Evolutionary conservation across 2,888 invertebrate species (phyloP).

Genomic region (Pachliopta kotzebuea): DNA sequence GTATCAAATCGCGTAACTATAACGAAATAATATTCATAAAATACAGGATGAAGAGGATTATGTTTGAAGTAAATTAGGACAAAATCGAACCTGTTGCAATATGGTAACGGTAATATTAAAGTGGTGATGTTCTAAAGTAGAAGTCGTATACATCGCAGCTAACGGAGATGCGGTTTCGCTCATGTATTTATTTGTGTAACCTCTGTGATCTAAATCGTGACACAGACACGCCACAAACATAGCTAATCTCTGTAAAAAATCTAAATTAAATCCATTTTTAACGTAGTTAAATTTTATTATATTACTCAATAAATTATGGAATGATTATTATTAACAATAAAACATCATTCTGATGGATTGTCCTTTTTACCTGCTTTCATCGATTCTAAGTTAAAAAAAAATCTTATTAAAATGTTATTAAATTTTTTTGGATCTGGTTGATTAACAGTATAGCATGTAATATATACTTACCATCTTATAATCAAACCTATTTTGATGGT

Average conservation of each 20-base stretch:
- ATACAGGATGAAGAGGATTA: not conserved
- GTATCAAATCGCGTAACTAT: no score
- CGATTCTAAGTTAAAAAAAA: not conserved
- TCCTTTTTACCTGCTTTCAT: not conserved
- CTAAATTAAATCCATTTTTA: not conserved
- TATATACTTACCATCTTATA: constrained; percentile 50
- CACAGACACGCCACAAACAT: constrained; percentile 90
- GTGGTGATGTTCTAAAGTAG: constrained; percentile 93
- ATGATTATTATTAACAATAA: not conserved
- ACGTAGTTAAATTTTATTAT: not conserved
- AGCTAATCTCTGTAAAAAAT: constrained; percentile 83
- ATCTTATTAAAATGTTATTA: not conserved
- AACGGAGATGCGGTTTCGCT: constrained; percentile 90
- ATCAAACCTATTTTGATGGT: constrained; percentile 45
- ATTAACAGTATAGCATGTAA: no score
- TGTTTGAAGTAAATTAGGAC: not conserved
- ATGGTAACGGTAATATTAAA: constrained; percentile 94
- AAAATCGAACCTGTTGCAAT: constrained; percentile 83
- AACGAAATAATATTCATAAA: no score
- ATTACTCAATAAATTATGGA: not conserved
- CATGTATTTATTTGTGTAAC: constrained; percentile 94
- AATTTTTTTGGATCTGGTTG: no score
- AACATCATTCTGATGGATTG: not conserved
- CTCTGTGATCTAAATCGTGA: constrained; percentile 92
- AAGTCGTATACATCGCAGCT: constrained; percentile 91